Percentiles rank a stretch among this genome's conserved stretches.
These are phyloP conservation scores for Leptosomus discolor DNA, from an alignment of 2,113 vertebrate species.

Conservation along the genomic window DNA sequence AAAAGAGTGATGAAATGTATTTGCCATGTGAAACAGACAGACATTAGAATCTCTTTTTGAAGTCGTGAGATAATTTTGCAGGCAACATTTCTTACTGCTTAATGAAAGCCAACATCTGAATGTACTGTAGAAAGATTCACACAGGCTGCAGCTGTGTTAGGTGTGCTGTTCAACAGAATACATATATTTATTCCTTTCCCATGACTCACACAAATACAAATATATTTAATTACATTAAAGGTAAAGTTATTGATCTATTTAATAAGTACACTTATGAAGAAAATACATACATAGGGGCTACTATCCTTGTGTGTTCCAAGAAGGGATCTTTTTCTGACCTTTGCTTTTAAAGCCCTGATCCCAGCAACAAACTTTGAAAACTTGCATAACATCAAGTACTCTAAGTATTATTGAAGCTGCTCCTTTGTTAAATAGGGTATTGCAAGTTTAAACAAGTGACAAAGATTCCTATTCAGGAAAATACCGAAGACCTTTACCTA, in stretches of 20 bases:
- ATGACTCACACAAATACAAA: neutral
- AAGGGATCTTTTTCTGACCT: neutral
- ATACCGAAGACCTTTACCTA: neutral
- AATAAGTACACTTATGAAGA: neutral
- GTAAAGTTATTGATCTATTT: neutral
- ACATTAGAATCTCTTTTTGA: neutral
- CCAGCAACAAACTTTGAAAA: neutral
- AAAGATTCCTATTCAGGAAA: neutral
- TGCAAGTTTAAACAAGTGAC: neutral
- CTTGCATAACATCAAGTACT: neutral
- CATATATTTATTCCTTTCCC: neutral
- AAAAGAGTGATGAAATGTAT: constrained; percentile 51
- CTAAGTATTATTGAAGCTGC: neutral
- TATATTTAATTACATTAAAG: neutral
- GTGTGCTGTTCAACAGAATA: neutral
- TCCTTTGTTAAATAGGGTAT: neutral
- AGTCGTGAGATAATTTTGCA: neutral
- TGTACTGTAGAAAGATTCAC: neutral
- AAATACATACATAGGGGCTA: neutral
- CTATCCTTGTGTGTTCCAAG: neutral
- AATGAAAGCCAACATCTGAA: neutral
- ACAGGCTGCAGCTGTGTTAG: accelerated
- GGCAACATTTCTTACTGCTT: neutral
- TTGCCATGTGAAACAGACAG: neutral
- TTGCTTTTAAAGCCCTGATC: constrained; percentile 5